A percentile compares a stretch with the other conserved stretches of the same genome.
These are phyloP conservation scores for Calypte anna DNA, from an alignment of 2,113 vertebrate species.

Conservation along the genomic window DNA sequence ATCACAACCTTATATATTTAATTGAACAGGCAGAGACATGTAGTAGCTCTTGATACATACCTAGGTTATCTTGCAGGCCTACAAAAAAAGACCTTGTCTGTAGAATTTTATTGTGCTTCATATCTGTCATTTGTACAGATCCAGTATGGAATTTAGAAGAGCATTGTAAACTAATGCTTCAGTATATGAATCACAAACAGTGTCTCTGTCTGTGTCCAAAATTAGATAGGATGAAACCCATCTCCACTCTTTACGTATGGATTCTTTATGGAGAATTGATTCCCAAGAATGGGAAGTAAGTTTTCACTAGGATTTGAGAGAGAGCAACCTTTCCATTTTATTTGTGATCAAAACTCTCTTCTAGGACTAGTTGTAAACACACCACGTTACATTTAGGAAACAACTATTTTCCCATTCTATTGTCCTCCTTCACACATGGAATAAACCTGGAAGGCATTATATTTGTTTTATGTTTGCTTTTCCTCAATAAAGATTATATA, in stretches of 20 bases:
- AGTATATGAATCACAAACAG: not conserved
- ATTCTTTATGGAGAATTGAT: not conserved
- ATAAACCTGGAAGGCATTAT: not conserved
- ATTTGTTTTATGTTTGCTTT: not conserved
- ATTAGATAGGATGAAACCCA: not conserved
- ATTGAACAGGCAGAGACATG: not conserved
- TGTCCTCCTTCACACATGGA: not conserved
- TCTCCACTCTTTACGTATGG: not conserved
- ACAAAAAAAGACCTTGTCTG: not conserved
- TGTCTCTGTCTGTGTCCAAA: not conserved
- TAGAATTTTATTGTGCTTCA: not conserved
- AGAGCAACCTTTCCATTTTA: not conserved
- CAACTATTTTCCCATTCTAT: not conserved
- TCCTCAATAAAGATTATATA: not conserved
- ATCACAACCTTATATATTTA: not conserved
- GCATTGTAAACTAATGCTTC: not conserved
- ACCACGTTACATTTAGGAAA: not conserved
- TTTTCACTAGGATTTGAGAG: not conserved
- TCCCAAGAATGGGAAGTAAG: not conserved
- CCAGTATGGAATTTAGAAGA: not conserved
- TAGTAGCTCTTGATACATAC: not conserved
- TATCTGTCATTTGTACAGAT: not conserved
- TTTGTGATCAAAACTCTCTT: not conserved
- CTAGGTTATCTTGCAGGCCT: not conserved
- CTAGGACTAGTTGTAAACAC: not conserved